Conservation (phyloP, 2,888 invertebrate genomes). For the Dryobota labecula region DNA sequence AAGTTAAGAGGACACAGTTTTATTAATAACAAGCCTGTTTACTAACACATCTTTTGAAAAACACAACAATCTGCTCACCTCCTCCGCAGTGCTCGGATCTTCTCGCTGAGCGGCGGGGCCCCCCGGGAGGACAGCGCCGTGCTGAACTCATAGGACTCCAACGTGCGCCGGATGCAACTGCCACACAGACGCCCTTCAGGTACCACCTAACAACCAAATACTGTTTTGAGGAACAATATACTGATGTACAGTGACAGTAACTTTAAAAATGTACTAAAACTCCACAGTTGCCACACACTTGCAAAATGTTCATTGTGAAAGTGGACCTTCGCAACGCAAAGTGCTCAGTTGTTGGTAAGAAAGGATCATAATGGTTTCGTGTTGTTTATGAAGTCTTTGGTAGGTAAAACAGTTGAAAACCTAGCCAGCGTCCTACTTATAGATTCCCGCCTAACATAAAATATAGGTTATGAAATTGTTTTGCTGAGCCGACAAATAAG, state of each 20-base stretch:
- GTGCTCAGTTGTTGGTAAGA: background rate
- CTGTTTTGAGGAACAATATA: background rate
- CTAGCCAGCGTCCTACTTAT: background rate
- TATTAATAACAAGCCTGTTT: background rate
- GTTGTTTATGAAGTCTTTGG: background rate
- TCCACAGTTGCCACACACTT: background rate
- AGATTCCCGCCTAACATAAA: slow-evolving; percentile 1
- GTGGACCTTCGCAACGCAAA: background rate
- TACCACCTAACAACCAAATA: slow-evolving; percentile 72
- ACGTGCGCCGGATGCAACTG: slow-evolving; percentile 78
- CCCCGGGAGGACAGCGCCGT: slow-evolving; percentile 72
- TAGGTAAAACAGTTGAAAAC: background rate
- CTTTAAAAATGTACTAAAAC: background rate
- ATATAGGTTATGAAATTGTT: slow-evolving; percentile 39
- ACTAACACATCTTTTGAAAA: background rate
- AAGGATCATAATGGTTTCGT: background rate
- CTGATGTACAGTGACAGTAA: background rate
- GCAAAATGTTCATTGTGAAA: slow-evolving; percentile 2
- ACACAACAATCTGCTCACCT: slow-evolving; percentile 58
- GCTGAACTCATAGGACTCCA: slow-evolving; percentile 83
- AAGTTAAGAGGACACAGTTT: too few relatives aligned
- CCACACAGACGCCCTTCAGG: slow-evolving; percentile 82
- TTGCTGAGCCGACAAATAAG: background rate
- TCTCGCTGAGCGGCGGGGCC: slow-evolving; percentile 83
- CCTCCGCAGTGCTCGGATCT: slow-evolving; percentile 82